These are phyloP conservation scores for Tadarida brasiliensis DNA, from an alignment of 2,797 vertebrate species.

Conservation along the genomic window DNA sequence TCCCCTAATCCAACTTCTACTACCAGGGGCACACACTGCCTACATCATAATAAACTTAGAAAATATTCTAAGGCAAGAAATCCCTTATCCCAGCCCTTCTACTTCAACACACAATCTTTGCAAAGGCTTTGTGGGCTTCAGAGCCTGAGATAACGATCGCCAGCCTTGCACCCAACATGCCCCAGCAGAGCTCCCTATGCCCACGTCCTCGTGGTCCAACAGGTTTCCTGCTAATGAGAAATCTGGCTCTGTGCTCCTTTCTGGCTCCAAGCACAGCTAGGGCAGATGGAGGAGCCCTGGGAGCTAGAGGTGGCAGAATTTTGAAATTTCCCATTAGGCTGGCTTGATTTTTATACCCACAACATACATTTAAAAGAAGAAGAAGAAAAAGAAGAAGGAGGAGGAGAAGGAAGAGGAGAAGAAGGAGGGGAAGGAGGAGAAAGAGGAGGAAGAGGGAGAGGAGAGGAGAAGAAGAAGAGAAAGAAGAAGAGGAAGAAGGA, in stretches of 20 bases:
- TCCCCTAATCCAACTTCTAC: not conserved
- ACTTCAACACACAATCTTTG: not conserved
- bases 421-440: not conserved
- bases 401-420: not conserved
- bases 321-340: slow-evolving; percentile 61
- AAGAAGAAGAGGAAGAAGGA: not conserved
- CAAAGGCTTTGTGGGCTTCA: not conserved
- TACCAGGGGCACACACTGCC: not conserved
- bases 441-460: no score
- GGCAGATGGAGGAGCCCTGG: slow-evolving; percentile 74
- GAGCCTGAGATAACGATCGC: not conserved
- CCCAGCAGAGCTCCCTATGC: not conserved
- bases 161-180: not conserved
- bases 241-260: slow-evolving; percentile 43
- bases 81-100: not conserved
- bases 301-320: slow-evolving; percentile 52
- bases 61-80: not conserved
- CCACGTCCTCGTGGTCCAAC: slow-evolving; percentile 41
- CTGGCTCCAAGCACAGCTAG: slow-evolving; percentile 1
- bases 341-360: slow-evolving; percentile 48
- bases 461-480: not conserved
- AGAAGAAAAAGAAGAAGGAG: not conserved
- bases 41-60: not conserved
- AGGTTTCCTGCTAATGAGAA: slow-evolving; percentile 68
- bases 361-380: not conserved